Evolutionary conservation across 1,140 invertebrate genomes (phyloP).

Genomic region (Nymphalis io): DNA sequence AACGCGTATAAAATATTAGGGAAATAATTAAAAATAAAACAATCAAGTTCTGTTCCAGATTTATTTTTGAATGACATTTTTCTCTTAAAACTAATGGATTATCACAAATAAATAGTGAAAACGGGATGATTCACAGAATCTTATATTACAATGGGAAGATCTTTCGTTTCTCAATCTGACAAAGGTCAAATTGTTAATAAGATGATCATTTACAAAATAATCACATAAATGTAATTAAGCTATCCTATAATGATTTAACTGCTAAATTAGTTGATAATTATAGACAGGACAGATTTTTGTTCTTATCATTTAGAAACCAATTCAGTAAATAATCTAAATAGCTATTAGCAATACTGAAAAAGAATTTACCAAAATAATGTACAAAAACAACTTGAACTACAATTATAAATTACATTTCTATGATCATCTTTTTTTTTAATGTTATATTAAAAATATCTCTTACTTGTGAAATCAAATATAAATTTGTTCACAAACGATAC

Average conservation of each 20-base stretch:
- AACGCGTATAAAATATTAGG: not conserved
- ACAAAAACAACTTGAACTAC: too few species aligned
- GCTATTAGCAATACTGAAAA: too few species aligned
- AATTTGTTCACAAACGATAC: slow-evolving; percentile 18
- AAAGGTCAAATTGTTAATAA: slow-evolving; percentile 30
- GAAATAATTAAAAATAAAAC: slow-evolving; percentile 13
- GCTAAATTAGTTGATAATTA: too few species aligned
- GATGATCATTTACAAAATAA: slow-evolving; percentile 9
- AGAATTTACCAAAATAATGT: too few species aligned
- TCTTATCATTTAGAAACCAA: too few species aligned
- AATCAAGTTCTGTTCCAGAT: slow-evolving; percentile 38
- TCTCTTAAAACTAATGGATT: slow-evolving; percentile 65
- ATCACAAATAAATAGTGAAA: slow-evolving; percentile 78
- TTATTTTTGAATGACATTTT: slow-evolving; percentile 59
- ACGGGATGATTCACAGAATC: slow-evolving; percentile 79
- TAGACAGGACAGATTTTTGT: too few species aligned
- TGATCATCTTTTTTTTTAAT: slow-evolving; percentile 1
- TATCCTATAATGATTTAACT: too few species aligned
- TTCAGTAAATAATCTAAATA: too few species aligned
- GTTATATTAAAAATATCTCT: not conserved
- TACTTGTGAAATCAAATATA: slow-evolving; percentile 19
- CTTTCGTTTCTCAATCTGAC: slow-evolving; percentile 52
- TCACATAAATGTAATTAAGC: too few species aligned
- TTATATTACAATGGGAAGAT: slow-evolving; percentile 63
- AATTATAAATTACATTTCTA: too few species aligned